Percentiles rank a stretch among this genome's conserved stretches.
Evolutionary conservation across 1,140 invertebrate genomes (phyloP).

Genomic region (Druon quercuslanigerum): DNA sequence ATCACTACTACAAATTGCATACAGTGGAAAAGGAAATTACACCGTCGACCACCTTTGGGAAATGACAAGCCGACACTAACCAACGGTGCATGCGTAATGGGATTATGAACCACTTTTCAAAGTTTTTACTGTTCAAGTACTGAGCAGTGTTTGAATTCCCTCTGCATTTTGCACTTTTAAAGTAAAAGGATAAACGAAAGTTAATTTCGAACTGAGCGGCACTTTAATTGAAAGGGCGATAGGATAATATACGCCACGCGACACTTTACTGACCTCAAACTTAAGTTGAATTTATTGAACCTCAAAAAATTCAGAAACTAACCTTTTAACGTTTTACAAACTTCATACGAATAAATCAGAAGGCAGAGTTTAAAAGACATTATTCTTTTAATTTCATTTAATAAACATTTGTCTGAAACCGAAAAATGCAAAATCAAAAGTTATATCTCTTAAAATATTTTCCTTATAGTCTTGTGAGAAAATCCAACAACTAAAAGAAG

Average conservation of each 20-base stretch:
- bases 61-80: constrained; percentile 24
- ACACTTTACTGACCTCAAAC: no score
- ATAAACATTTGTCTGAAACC: no score
- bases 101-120: constrained; percentile 31
- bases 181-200: constrained; percentile 19
- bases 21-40: constrained; percentile 31
- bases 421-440: no score
- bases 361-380: no score
- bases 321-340: no score
- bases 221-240: constrained; percentile 2
- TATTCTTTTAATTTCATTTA: no score
- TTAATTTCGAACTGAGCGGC: constrained; percentile 9
- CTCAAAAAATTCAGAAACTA: no score
- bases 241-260: background rate
- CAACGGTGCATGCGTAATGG: constrained; percentile 27
- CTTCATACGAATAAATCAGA: no score
- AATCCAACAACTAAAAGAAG: no score
- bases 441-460: no score
- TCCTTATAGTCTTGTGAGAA: no score
- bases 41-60: constrained; percentile 17
- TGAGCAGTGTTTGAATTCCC: constrained; percentile 25
- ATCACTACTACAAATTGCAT: constrained; percentile 19
- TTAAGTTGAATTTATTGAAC: no score
- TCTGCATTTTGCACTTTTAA: constrained; percentile 9
- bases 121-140: constrained; percentile 17